Base-by-base conservation (phyloP, 2,113 vertebrate species). In the Accipiter virgatus region DNA sequence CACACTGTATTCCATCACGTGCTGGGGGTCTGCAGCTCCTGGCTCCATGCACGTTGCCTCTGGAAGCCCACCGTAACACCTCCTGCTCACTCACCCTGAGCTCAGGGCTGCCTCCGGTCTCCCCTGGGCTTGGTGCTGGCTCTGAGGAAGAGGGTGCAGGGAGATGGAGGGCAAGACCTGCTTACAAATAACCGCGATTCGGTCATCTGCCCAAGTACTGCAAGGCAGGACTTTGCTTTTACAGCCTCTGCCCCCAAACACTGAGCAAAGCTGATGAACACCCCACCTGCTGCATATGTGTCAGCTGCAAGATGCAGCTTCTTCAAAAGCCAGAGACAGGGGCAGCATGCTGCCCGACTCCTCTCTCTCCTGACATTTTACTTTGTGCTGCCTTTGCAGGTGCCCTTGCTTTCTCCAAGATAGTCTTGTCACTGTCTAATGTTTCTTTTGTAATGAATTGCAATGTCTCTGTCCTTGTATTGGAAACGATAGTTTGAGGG, bases 1-100 rank as follows among this genome's bases (percentile, higher is more conserved):
- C 19, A 67, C n/a, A 34, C 6, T 10, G 15, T 0, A 1, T 67
- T 18, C 34, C 2, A 0, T 9, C 9, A 3, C 0, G 1, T 42
- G 22, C 32, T 0, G 0, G n/a, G 11, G 9, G 19, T 26, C 62
- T 80, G 16, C 40, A 56, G n/a, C 8, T 9, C 31, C 27, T 0
- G 1, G 22, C 9, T 50, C 36, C 40, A 6, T 8, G 47, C 32
- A 55, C 3, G 7, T 40, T 58, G 52, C 31, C 40, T 67, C 80
- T 74, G 53, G 32, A 21, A 4, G 4, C 16, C 10, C 14, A 16
- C 27, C 22, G 27, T 50, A 62, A 50, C 0, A 2, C 16, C 40
- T 26, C 7, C 20, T 8, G 9, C 16, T 36, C 52, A 29, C n/a
- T 73, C n/a, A 47, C 29, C 12, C 9, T 48, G 15, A 43, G n/a